These are phyloP conservation scores for Actinia equina DNA, from an alignment of 64 coral and sea anemone species.

Conservation along the genomic window DNA sequence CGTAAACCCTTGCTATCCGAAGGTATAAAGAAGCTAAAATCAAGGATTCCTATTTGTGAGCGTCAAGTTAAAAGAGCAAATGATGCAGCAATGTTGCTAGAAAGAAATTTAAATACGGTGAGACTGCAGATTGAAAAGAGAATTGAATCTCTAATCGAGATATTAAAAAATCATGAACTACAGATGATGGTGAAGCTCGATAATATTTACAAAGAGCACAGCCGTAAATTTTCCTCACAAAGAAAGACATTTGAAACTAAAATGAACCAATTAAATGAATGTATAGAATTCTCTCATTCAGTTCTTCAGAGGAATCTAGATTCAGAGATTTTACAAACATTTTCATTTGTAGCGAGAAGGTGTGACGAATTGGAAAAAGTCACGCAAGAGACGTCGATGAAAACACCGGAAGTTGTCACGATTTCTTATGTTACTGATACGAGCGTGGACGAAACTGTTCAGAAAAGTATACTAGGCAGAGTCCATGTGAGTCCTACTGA, in stretches of 20 bases:
- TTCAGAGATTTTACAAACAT: slow-evolving; percentile 26
- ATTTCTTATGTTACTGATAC: slow-evolving; percentile 4
- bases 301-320: slow-evolving; percentile 28
- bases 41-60: slow-evolving; percentile 9
- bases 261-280: slow-evolving; percentile 7
- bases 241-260: background rate
- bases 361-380: slow-evolving; percentile 10
- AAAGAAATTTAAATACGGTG: background rate
- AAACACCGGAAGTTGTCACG: slow-evolving; percentile 24
- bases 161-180: slow-evolving; percentile 33
- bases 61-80: background rate
- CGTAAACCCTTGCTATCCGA: background rate
- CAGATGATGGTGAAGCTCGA: slow-evolving; percentile 7
- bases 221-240: slow-evolving; percentile 1
- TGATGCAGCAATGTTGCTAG: background rate
- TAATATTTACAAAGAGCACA: slow-evolving; percentile 18
- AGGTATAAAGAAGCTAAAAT: slow-evolving; percentile 1
- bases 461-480: slow-evolving; percentile 9
- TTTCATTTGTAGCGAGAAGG: background rate
- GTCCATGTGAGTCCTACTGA: slow-evolving; percentile 26
- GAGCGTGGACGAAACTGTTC: background rate
- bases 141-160: slow-evolving; percentile 26
- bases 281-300: slow-evolving; percentile 13
- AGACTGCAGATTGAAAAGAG: background rate
- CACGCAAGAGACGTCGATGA: slow-evolving; percentile 22